Base-by-base conservation (phyloP, 2,888 invertebrate species). In the Sinopyrophorus schimmeli region DNA sequence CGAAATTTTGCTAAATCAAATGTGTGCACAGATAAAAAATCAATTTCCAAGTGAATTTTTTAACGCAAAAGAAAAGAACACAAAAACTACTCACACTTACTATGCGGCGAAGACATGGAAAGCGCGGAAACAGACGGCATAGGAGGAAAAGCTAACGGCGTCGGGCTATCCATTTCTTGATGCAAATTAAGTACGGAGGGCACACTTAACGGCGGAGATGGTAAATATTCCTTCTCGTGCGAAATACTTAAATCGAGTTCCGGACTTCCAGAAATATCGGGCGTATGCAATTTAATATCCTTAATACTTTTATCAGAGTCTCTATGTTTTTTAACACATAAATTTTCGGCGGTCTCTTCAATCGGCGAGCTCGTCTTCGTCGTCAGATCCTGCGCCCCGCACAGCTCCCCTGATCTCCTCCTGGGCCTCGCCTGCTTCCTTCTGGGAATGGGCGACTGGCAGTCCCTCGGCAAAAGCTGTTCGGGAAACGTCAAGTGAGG, bases 391-490 rank as follows among this genome's bases (percentile, higher is more conserved):
- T 84, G 84, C 1, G 83, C 77, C 6, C 79, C 77, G 57, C 76
- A 73, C 47, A 80, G 59, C 62, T 92, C 92, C 3, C 91, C 90
- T 0, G 91, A 91, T 65, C 92, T 80, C 56, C 92, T 79, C 30
- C 92, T 77, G 2, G 92, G 92, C 34, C 92, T 77, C 4, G 92
- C 92, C 74, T 92, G 92, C 66, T 92, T 92, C 55, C 92, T 77
- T 52, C 92, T 77, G 1, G 91, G 89, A 75, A 87, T 80, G n/a
- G 89, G 90, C 47, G 89, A 89, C 41, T 83, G 81, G 60, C 88
- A 87, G 76, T 76, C 52, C 55, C 72, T 50, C 51, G 69, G 47
- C 62, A 65, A 54, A 57, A 67, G 60, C 37, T 67, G 64, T 20
- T 76, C 74, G 7, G 51, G 16, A 74, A 80, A 74, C 1, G 67